These are phyloP conservation scores for Xenus cinereus DNA, from an alignment of 2,113 vertebrate genomes.

Conservation along the genomic window DNA sequence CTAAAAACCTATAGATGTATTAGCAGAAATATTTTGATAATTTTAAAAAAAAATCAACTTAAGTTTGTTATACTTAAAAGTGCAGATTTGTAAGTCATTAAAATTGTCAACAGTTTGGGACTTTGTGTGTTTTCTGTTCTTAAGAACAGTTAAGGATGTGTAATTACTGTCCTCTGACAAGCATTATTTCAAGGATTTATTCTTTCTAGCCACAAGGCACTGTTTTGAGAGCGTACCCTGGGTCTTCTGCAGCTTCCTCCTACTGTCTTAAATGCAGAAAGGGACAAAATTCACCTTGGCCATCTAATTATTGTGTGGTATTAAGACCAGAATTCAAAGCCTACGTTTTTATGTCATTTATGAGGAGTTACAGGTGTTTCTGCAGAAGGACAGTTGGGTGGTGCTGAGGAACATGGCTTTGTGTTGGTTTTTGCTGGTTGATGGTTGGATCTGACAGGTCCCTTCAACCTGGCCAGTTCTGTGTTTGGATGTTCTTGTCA, in stretches of 20 bases:
- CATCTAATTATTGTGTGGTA: neutral
- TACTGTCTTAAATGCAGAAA: neutral
- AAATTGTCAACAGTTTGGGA: neutral
- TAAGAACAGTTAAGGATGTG: neutral
- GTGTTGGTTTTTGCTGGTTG: neutral
- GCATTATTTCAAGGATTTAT: neutral
- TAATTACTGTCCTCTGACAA: neutral
- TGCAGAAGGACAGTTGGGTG: neutral
- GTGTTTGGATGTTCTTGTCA: neutral
- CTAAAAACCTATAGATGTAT: neutral
- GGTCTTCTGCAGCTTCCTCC: neutral
- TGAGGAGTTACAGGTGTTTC: fast-evolving
- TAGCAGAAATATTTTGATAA: neutral
- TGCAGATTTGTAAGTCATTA: constrained; percentile 3
- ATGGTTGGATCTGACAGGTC: neutral
- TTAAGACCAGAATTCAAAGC: neutral
- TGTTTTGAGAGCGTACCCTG: fast-evolving
- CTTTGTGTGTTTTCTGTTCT: neutral
- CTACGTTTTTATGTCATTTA: fast-evolving
- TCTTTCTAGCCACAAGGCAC: fast-evolving
- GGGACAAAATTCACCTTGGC: neutral
- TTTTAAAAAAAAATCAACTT: neutral
- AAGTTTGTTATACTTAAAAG: neutral
- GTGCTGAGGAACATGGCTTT: neutral
- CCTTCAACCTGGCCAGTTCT: neutral